Base-by-base conservation (phyloP, 2,797 vertebrate genomes). In the Pygocentrus nattereri region DNA sequence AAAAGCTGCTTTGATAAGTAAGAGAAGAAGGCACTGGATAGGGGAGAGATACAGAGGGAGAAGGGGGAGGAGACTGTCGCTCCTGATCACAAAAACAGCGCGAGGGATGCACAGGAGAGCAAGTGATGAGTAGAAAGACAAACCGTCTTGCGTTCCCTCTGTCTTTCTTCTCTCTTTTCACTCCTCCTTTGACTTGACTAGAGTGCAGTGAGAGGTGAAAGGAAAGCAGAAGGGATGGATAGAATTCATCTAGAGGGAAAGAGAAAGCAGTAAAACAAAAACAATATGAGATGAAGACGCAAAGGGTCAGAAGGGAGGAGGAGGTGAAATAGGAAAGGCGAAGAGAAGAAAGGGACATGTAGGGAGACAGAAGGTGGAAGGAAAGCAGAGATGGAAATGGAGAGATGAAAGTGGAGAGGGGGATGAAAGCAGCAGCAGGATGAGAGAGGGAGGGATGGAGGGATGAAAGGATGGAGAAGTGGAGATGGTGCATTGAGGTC, bases 271-370 rank as follows among this genome's bases (percentile, higher is more conserved):
- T 89, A 86, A 80, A 89, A n/a, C 83, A 85, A 73, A 4, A 23
- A 49, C 74, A 54, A 69, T 69, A 65, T 50, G 59, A 87, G 87
- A 91, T 83, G 76, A 44, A 90, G 89, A 83, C 85, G 87, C 65
- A 83, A 79, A 76, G 88, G 88, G 86, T 76, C 49, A 25, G 90
- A 87, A 88, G 89, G 82, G 81, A 86, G 91, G 83, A 89, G 91
- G 54, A 61, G n/a, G n/a, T n/a, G n/a, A n/a, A n/a, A n/a, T n/a
- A n/a, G n/a, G n/a, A n/a, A n/a, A n/a, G 27, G 54, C 87, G 85
- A 90, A 83, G 77, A 49, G 89, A 89, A 83, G 54, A 73, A 71
- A 65, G 13, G 56, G 69, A 76, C 41, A 31, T 30, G 73, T 71
- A 69, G 84, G 54, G 69, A 69, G 74, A 74, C 34, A 78, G 50